Evolutionary conservation across 2,797 vertebrate species (phyloP).

Genomic region (Benthosema pterotum): DNA sequence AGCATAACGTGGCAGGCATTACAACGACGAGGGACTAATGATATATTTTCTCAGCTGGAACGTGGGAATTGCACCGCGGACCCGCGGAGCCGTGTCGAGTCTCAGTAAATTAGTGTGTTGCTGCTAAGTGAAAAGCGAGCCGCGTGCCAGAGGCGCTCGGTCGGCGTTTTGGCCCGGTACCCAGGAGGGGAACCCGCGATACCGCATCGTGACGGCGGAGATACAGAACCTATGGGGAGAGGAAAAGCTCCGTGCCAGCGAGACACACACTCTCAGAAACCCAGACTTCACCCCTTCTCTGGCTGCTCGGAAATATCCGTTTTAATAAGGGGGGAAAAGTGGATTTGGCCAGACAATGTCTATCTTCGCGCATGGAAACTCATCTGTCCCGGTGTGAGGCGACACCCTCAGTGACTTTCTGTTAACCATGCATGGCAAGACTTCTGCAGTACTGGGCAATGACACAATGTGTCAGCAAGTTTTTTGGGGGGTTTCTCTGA

Average conservation of each 20-base stretch:
- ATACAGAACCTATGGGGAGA: constrained; percentile 67
- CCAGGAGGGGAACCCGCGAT: constrained; percentile 63
- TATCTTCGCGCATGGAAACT: constrained; percentile 81
- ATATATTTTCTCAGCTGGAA: constrained; percentile 87
- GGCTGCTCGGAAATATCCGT: constrained; percentile 83
- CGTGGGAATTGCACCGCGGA: constrained; percentile 71
- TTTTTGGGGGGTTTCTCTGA: constrained; percentile 45
- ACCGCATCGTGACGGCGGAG: constrained; percentile 56
- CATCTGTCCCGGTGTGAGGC: constrained; percentile 73
- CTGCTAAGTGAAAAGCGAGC: constrained; percentile 72
- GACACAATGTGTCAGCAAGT: constrained; percentile 47
- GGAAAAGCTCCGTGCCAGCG: constrained; percentile 74
- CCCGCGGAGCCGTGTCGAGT: constrained; percentile 74
- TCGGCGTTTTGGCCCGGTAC: constrained; percentile 55
- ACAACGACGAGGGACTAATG: constrained; percentile 80
- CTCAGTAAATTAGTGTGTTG: constrained; percentile 81
- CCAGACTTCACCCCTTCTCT: constrained; percentile 81
- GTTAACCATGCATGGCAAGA: constrained; percentile 54
- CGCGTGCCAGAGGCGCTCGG: constrained; percentile 66
- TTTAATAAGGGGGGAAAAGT: constrained; percentile 82
- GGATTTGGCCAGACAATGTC: constrained; percentile 82
- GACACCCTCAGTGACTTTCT: constrained; percentile 77
- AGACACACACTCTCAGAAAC: constrained; percentile 73
- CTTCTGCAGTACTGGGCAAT: constrained; percentile 46
- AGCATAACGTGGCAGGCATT: constrained; percentile 82